These are phyloP conservation scores for Chiloscyllium plagiosum DNA, from an alignment of 2,113 vertebrate genomes.

Conservation along the genomic window DNA sequence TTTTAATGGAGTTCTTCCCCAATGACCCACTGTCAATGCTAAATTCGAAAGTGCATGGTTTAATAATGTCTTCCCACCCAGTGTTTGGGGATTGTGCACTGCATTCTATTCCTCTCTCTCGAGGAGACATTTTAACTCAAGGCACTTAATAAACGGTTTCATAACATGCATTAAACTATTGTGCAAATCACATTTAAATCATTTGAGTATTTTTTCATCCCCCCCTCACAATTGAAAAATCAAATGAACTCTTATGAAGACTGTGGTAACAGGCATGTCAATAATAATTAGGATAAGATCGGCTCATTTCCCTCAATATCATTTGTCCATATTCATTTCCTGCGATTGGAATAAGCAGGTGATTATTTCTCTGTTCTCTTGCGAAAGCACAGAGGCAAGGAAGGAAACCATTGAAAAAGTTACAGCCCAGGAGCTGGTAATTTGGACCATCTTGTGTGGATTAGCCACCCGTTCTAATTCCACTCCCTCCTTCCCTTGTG, in stretches of 20 bases:
- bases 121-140: not conserved
- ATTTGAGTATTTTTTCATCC: not conserved
- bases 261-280: not conserved
- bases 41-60: not conserved
- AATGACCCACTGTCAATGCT: not conserved
- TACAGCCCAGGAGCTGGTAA: no score
- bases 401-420: no score
- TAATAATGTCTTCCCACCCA: not conserved
- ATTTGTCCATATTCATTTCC: not conserved
- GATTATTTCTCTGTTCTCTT: not conserved
- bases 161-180: not conserved
- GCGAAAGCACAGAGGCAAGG: not conserved
- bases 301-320: not conserved
- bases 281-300: not conserved
- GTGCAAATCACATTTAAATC: not conserved
- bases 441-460: no score
- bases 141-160: not conserved
- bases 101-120: not conserved
- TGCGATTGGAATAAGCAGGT: no score
- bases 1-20: constrained; percentile 18
- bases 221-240: not conserved
- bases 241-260: not conserved
- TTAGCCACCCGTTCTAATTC: no score
- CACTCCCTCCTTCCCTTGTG: no score
- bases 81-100: not conserved